A percentile compares a stretch with the other conserved stretches of the same genome.
These are phyloP conservation scores for Drosophila bipectinata DNA, from an alignment of 1,140 invertebrate genomes.

Conservation along the genomic window DNA sequence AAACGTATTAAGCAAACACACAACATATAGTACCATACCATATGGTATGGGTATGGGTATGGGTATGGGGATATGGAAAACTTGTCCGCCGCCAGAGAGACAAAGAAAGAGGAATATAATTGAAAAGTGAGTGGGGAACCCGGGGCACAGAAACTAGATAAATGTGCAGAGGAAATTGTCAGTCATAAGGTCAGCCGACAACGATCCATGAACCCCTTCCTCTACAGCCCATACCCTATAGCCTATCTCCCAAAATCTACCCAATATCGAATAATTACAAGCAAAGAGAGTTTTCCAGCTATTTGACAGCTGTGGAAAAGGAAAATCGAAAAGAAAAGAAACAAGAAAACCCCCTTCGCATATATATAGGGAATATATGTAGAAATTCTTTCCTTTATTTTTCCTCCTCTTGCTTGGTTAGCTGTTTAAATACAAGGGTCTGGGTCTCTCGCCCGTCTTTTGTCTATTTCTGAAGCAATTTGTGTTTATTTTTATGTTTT, in stretches of 20 bases:
- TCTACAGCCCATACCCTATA: background rate
- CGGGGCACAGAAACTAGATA: constrained; percentile 30
- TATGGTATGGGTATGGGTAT: constrained; percentile 32
- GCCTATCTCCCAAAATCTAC: constrained; percentile 40
- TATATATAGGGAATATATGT: constrained; percentile 13
- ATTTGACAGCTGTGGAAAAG: constrained; percentile 66
- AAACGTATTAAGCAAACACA: constrained; percentile 79
- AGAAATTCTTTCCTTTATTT: constrained; percentile 44
- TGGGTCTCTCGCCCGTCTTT: constrained; percentile 23
- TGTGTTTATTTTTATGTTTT: constrained; percentile 83
- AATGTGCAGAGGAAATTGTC: constrained; percentile 76
- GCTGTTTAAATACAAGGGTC: constrained; percentile 66
- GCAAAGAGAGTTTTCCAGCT: constrained; percentile 22
- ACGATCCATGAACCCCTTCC: constrained; percentile 12
- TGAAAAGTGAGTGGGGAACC: constrained; percentile 58
- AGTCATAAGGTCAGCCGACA: constrained; percentile 70
- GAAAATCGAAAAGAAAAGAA: background rate
- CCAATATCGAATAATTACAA: constrained; percentile 66
- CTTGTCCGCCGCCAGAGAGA: constrained; percentile 62
- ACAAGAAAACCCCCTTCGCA: constrained; percentile 65
- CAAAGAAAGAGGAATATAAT: constrained; percentile 65
- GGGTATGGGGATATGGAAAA: constrained; percentile 48
- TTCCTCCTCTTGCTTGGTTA: constrained; percentile 52
- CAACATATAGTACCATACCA: constrained; percentile 12
- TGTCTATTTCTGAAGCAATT: constrained; percentile 78